Percentiles rank a stretch among this genome's conserved stretches.
Conservation (phyloP, 2,113 vertebrate genomes). For the Esox niger region DNA sequence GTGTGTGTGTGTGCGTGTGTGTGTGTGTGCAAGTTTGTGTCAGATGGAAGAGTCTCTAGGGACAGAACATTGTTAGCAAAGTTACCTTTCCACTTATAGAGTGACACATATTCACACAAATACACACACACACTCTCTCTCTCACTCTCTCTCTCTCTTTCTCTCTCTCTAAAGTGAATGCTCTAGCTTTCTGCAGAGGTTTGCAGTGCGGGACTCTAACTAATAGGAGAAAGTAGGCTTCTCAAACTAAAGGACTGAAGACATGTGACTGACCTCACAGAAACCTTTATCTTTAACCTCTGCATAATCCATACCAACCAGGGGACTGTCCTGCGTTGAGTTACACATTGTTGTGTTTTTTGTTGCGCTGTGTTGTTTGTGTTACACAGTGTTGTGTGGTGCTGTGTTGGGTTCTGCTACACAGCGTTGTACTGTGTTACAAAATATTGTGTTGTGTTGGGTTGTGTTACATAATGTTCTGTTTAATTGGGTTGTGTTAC, state of each 20-base stretch:
- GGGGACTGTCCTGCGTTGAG: not conserved
- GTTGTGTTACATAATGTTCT: too few relatives aligned
- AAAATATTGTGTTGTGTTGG: too few relatives aligned
- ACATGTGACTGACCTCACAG: constrained; percentile 35
- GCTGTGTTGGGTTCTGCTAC: constrained; percentile 37
- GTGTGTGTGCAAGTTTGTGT: constrained; percentile 15
- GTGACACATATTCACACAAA: constrained; percentile 28
- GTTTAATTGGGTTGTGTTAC: too few relatives aligned
- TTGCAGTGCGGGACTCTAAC: constrained; percentile 34
- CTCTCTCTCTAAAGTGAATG: too few relatives aligned
- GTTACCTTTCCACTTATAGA: constrained; percentile 42
- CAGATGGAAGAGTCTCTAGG: constrained; percentile 49
- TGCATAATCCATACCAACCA: too few relatives aligned
- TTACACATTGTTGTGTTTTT: constrained; percentile 33
- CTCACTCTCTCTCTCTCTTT: not conserved
- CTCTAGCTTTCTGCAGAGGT: constrained; percentile 27
- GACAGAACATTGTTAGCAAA: constrained; percentile 37
- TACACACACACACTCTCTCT: constrained; percentile 19
- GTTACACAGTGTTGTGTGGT: constrained; percentile 45
- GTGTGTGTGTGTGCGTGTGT: not conserved
- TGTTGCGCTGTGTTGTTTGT: too few relatives aligned
- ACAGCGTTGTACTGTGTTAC: too few relatives aligned
- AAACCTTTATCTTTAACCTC: too few relatives aligned
- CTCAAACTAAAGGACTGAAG: constrained; percentile 35
- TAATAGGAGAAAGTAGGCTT: constrained; percentile 37